These are phyloP conservation scores for Agapetus fuscipes DNA, from an alignment of 2,888 invertebrate species.

Conservation along the genomic window DNA sequence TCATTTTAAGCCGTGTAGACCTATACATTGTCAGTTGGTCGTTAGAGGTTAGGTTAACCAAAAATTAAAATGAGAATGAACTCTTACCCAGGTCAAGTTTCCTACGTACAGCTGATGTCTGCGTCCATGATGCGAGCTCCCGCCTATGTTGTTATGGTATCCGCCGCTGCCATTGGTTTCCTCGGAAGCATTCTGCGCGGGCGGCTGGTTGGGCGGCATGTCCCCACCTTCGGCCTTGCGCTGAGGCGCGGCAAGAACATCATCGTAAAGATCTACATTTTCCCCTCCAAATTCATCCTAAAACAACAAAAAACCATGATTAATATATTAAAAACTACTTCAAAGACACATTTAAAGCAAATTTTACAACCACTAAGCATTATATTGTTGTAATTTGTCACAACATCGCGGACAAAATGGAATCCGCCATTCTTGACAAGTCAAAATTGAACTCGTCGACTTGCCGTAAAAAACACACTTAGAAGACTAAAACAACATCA, in stretches of 20 bases:
- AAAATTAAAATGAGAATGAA: too few species aligned
- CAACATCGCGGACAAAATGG: too few species aligned
- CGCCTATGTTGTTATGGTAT: slow-evolving; percentile 61
- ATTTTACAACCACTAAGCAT: too few species aligned
- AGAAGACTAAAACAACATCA: too few species aligned
- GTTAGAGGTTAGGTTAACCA: too few species aligned
- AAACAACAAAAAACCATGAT: slow-evolving; percentile 22
- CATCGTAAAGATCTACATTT: slow-evolving; percentile 90
- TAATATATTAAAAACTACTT: not conserved
- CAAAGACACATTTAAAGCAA: too few species aligned
- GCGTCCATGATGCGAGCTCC: slow-evolving; percentile 62
- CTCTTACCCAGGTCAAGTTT: slow-evolving; percentile 91
- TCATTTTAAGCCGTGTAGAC: too few species aligned
- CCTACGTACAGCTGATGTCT: slow-evolving; percentile 93
- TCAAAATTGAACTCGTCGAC: too few species aligned
- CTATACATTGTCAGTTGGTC: too few species aligned
- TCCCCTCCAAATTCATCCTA: slow-evolving; percentile 78
- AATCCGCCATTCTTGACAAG: too few species aligned
- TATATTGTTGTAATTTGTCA: too few species aligned
- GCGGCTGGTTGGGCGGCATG: slow-evolving; percentile 47
- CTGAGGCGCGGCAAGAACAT: slow-evolving; percentile 79
- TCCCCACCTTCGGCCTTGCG: slow-evolving; percentile 47
- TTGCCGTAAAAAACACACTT: too few species aligned
- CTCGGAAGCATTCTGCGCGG: slow-evolving; percentile 47
- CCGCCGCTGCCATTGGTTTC: slow-evolving; percentile 63